Base-by-base conservation (phyloP, 1,140 invertebrate genomes). In the Bombus difficillimus region DNA sequence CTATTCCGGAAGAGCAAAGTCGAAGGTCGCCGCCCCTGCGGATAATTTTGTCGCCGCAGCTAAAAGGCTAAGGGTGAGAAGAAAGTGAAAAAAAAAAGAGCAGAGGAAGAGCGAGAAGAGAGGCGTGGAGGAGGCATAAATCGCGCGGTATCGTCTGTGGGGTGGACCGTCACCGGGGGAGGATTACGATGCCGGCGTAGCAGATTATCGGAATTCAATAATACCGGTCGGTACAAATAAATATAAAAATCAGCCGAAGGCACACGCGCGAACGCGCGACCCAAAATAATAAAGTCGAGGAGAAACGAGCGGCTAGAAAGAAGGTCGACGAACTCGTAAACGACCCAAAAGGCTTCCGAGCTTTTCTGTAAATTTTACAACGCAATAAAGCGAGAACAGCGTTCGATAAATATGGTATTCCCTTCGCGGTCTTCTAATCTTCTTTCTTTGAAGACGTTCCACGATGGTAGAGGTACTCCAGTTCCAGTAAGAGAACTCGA, bases 181-280 rank as follows among this genome's bases (percentile, higher is more conserved):
- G 83, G 85, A 78, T 84, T 89, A 84, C 77, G 59, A 64, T 85
- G 87, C 59, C 85, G 88, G 85, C 87, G 88, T 68, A 76, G 88
- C 77, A 78, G 88, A 90, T 90, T 90, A 90, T 90, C 69, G 88
- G 78, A 90, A 90, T 90, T 90, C 89, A 89, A 90, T 90, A 90
- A 89, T 89, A 83, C 59, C 68, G 85, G 72, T 25, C 88, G 88
- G 85, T 86, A 87, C 77, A 89, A 87, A 89, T 90, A 90, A 90
- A 90, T 87, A 89, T 53, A 81, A 85, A 89, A 84, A 84, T 89
- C 84, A 39, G 69, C 68, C 85, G 25, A 53, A 37, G 62, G 77
- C 47, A 74, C 59, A 69, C 69, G 64, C 47, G 37, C 37, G 32
- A 28, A 15, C 34, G 8, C 15, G 37, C 62, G 66, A 62, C 75